Evolutionary conservation across 1,140 invertebrate genomes (phyloP).

Genomic region (Pachypeltis micranthus): DNA sequence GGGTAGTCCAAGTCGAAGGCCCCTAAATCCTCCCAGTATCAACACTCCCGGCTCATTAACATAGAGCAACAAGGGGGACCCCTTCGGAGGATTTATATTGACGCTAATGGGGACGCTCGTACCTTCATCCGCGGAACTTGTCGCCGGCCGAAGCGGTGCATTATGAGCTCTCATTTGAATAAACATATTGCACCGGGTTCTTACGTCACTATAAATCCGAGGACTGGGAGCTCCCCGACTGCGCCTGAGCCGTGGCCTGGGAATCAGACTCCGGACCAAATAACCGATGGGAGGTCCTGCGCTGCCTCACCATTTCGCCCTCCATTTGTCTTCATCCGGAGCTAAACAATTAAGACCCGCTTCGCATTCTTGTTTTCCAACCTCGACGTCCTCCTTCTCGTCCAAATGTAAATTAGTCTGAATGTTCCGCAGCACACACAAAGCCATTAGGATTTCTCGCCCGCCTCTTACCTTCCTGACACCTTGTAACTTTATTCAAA

Average conservation of each 20-base stretch:
- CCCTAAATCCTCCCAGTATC: constrained; percentile 8
- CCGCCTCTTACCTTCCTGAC: constrained; percentile 2
- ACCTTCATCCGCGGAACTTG: constrained; percentile 7
- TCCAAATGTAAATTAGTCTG: constrained; percentile 7
- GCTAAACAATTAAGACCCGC: constrained; percentile 3
- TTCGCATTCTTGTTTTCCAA: constrained; percentile 6
- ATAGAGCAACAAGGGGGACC: constrained; percentile 11
- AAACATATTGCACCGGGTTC: constrained; percentile 14
- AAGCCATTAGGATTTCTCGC: constrained; percentile 6
- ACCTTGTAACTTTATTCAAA: constrained; percentile 10
- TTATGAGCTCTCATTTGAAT: constrained; percentile 16
- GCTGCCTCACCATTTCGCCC: neutral
- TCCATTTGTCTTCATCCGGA: neutral
- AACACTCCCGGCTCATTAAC: constrained; percentile 13
- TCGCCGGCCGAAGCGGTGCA: constrained; percentile 10
- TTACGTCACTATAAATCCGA: neutral
- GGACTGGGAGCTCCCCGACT: too few species aligned
- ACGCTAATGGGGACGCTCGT: constrained; percentile 7
- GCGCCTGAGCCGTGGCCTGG: too few species aligned
- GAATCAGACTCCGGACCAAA: too few species aligned
- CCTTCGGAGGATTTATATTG: constrained; percentile 8
- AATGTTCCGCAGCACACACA: neutral
- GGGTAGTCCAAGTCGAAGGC: neutral
- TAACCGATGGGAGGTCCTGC: neutral
- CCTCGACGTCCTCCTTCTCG: neutral